A percentile compares a stretch with the other conserved stretches of the same genome.
These are phyloP conservation scores for Pyrrhosoma nymphula DNA, from an alignment of 2,888 invertebrate genomes.

Conservation along the genomic window DNA sequence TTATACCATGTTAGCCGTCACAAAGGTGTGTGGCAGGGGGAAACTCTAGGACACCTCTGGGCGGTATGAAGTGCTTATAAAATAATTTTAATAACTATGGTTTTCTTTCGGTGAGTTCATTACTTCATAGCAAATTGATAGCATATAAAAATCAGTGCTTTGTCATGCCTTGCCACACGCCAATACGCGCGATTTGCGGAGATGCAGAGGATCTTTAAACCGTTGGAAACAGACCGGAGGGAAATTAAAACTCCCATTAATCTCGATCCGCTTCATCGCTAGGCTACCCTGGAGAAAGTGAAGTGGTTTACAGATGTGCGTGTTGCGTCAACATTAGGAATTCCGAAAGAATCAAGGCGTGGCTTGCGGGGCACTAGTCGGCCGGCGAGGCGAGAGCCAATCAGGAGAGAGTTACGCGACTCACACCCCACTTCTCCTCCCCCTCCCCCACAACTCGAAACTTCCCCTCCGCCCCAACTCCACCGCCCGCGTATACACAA, in stretches of 20 bases:
- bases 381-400: slow-evolving; percentile 12
- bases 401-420: background rate
- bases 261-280: background rate
- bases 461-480: background rate
- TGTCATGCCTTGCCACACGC: too few relatives aligned
- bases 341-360: slow-evolving; percentile 64
- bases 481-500: background rate
- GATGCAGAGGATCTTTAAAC: background rate
- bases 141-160: too few relatives aligned
- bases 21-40: too few relatives aligned
- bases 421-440: background rate
- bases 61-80: too few relatives aligned
- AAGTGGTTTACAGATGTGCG: slow-evolving; percentile 27
- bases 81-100: too few relatives aligned
- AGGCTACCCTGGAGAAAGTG: slow-evolving; percentile 58
- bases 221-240: background rate
- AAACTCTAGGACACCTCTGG: too few relatives aligned
- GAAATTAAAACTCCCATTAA: background rate
- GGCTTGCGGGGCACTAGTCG: slow-evolving; percentile 41
- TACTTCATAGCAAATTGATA: too few relatives aligned
- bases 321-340: slow-evolving; percentile 60
- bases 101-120: too few relatives aligned
- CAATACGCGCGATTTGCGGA: too few relatives aligned
- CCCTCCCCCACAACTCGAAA: background rate
- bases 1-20: too few relatives aligned